Conservation (phyloP, 2,797 vertebrate species). For the Myotis pilosus region DNA sequence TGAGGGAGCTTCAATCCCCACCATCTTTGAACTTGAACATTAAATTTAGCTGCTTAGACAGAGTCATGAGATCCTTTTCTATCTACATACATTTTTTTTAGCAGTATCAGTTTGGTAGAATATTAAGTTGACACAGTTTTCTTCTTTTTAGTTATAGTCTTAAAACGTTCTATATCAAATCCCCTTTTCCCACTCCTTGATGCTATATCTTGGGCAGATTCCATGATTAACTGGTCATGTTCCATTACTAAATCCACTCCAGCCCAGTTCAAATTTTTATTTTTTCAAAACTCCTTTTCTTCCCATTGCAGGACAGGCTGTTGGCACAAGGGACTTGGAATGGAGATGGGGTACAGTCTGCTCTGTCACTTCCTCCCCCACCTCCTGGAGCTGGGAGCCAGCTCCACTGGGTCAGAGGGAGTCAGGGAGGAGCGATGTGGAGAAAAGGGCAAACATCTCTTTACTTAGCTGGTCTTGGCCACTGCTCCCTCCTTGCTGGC, state of each 20-base stretch:
- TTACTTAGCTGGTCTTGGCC: not conserved
- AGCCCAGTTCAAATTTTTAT: not conserved
- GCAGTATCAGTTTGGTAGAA: not conserved
- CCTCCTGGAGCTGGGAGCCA: not conserved
- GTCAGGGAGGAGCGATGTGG: not conserved
- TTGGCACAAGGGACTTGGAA: slow-evolving; percentile 4
- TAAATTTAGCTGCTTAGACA: not conserved
- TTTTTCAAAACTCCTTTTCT: not conserved
- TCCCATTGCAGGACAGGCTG: not conserved
- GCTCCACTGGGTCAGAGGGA: slow-evolving; percentile 17
- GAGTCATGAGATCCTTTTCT: not conserved
- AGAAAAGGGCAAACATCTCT: slow-evolving; percentile 24
- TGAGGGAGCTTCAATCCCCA: not conserved
- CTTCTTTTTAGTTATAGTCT: not conserved
- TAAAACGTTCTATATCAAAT: not conserved
- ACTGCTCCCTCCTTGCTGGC: not conserved
- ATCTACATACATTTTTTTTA: not conserved
- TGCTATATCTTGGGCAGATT: not conserved
- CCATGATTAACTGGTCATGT: not conserved
- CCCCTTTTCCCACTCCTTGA: not conserved
- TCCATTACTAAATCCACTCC: slow-evolving; percentile 21
- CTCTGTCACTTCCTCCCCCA: not conserved
- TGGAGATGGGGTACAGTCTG: not conserved
- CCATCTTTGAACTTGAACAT: not conserved
- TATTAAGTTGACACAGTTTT: not conserved